Evolutionary conservation across 2,888 invertebrate species (phyloP).

Genomic region (Eristalinus sepulchralis): DNA sequence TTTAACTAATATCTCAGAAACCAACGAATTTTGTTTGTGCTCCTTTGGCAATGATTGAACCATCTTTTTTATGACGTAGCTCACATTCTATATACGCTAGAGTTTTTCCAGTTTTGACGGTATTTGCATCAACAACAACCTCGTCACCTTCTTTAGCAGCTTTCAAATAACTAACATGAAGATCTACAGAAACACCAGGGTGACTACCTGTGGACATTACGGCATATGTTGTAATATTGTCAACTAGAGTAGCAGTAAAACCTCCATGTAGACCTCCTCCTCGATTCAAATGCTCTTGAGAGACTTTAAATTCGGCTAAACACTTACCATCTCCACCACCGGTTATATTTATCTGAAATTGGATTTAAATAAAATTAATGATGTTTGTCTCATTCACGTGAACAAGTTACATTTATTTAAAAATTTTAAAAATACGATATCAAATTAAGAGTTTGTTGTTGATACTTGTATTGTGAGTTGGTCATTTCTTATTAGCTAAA

Average conservation of each 20-base stretch:
- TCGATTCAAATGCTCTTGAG: conserved; percentile 88
- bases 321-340: conserved; percentile 87
- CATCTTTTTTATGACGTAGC: conserved; percentile 88
- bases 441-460: too few species aligned
- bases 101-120: conserved; percentile 88
- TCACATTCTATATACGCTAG: conserved; percentile 92
- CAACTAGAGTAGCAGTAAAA: conserved; percentile 88
- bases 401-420: too few species aligned
- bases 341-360: conserved; percentile 79
- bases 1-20: not conserved
- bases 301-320: conserved; percentile 88
- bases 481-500: too few species aligned
- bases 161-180: conserved; percentile 91
- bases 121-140: conserved; percentile 89
- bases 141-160: conserved; percentile 90
- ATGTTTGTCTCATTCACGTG: too few species aligned
- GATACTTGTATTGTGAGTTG: too few species aligned
- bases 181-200: conserved; percentile 91
- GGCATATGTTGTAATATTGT: conserved; percentile 89
- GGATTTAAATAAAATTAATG: too few species aligned
- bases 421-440: too few species aligned
- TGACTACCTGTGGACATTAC: conserved; percentile 85
- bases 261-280: conserved; percentile 93
- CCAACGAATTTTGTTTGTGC: conserved; percentile 90
- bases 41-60: conserved; percentile 89